Evolutionary conservation across 2,888 invertebrate genomes (phyloP).

Genomic region (Platynereis dumerilii): DNA sequence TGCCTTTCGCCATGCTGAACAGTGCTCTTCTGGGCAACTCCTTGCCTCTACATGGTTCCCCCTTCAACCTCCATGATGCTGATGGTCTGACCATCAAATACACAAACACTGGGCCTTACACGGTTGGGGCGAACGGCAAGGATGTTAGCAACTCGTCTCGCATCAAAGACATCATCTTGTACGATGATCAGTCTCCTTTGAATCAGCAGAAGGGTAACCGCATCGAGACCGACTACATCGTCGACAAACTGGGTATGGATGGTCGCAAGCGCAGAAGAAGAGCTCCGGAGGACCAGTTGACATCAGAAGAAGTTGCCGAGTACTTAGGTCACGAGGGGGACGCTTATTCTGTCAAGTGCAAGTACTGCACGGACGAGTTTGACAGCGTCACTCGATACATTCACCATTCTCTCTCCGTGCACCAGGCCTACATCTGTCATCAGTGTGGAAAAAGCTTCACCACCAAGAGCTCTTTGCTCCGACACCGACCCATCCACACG

Average conservation of each 20-base stretch:
- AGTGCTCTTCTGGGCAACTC: not conserved
- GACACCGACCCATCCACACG: slow-evolving; percentile 45
- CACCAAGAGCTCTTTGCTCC: slow-evolving; percentile 41
- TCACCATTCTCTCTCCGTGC: slow-evolving; percentile 38
- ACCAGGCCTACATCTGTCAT: slow-evolving; percentile 44
- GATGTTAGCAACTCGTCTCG: slow-evolving; percentile 29
- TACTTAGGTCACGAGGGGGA: slow-evolving; percentile 35
- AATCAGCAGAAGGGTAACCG: slow-evolving; percentile 30
- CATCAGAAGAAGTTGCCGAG: slow-evolving; percentile 41
- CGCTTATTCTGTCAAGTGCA: slow-evolving; percentile 32
- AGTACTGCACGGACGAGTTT: slow-evolving; percentile 34
- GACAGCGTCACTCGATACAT: slow-evolving; percentile 34
- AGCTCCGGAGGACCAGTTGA: slow-evolving; percentile 37
- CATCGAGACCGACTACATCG: slow-evolving; percentile 39
- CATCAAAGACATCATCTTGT: slow-evolving; percentile 39
- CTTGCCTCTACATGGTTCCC: slow-evolving; percentile 10
- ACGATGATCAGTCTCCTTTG: slow-evolving; percentile 35
- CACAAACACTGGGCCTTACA: slow-evolving; percentile 34
- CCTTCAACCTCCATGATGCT: not conserved
- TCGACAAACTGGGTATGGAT: slow-evolving; percentile 38
- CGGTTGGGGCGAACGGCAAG: slow-evolving; percentile 33
- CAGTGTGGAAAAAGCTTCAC: slow-evolving; percentile 44
- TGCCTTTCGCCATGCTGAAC: slow-evolving; percentile 5
- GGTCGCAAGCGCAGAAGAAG: slow-evolving; percentile 37
- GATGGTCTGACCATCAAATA: slow-evolving; percentile 36